Conservation (phyloP, 2,888 invertebrate genomes). For the Periphyllus acericola region DNA sequence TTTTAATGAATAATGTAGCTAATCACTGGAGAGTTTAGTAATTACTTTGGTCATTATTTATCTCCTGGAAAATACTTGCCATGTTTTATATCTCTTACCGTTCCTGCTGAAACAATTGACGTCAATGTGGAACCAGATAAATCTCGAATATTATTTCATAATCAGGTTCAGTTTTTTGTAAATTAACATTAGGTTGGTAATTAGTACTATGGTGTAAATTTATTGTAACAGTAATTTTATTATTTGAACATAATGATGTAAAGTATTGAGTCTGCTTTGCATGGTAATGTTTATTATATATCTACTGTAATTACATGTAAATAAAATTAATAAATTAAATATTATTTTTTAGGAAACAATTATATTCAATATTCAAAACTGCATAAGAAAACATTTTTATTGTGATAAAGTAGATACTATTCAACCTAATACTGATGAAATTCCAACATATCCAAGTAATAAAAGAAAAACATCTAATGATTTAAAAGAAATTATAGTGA, state of each 20-base stretch:
- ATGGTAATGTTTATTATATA: neutral
- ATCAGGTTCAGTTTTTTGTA: conserved; percentile 34
- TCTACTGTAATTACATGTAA: neutral
- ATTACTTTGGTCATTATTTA: conserved; percentile 67
- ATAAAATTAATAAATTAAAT: neutral
- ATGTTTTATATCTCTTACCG: conserved; percentile 68
- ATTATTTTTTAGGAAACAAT: conserved; percentile 62
- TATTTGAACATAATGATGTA: no score
- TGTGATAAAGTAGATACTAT: neutral
- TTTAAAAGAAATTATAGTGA: conserved; percentile 33
- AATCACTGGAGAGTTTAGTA: conserved; percentile 67
- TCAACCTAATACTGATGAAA: neutral
- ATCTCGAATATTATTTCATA: conserved; percentile 65
- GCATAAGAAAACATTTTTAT: conserved; percentile 59
- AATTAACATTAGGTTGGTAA: neutral
- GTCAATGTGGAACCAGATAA: conserved; percentile 75
- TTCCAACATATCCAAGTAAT: neutral
- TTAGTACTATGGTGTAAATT: no score
- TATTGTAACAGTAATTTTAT: neutral
- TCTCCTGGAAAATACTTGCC: conserved; percentile 68
- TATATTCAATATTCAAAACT: conserved; percentile 53
- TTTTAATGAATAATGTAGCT: conserved; percentile 66
- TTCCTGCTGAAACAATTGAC: conserved; percentile 70
- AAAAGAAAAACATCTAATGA: conserved; percentile 50
- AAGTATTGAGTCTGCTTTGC: no score